These are phyloP conservation scores for Hecatera dysodea DNA, from an alignment of 2,888 invertebrate species.

Conservation along the genomic window DNA sequence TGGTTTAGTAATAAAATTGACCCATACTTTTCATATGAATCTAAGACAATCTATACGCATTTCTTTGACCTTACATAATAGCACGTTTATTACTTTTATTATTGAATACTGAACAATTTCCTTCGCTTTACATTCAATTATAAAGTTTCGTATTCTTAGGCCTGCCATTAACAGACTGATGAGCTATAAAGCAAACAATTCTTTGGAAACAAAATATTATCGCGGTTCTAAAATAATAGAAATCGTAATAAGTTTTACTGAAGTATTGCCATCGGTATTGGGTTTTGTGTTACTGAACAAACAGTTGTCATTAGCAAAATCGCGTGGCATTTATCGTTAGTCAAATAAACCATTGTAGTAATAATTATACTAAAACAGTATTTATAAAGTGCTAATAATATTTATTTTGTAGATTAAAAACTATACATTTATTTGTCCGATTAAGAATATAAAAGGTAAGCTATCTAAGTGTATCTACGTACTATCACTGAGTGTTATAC, in stretches of 20 bases:
- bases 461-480: too few relatives aligned
- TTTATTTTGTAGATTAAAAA: background rate
- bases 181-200: conserved; percentile 13
- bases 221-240: conserved; percentile 1
- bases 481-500: too few relatives aligned
- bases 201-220: conserved; percentile 1
- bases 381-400: too few relatives aligned
- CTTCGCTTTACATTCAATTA: background rate
- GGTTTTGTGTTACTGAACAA: background rate
- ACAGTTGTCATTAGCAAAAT: background rate
- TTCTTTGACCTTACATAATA: background rate
- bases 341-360: background rate
- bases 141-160: conserved; percentile 3
- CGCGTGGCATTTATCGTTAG: background rate
- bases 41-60: too few relatives aligned
- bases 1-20: too few relatives aligned
- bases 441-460: background rate
- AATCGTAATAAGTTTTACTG: conserved; percentile 2
- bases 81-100: background rate
- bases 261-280: background rate
- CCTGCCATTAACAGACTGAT: background rate
- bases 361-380: too few relatives aligned
- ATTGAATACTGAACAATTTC: background rate
- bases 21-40: too few relatives aligned
- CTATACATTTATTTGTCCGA: background rate